Conservation (phyloP, 2,797 vertebrate species). For the Premnoplex brunnescens region DNA sequence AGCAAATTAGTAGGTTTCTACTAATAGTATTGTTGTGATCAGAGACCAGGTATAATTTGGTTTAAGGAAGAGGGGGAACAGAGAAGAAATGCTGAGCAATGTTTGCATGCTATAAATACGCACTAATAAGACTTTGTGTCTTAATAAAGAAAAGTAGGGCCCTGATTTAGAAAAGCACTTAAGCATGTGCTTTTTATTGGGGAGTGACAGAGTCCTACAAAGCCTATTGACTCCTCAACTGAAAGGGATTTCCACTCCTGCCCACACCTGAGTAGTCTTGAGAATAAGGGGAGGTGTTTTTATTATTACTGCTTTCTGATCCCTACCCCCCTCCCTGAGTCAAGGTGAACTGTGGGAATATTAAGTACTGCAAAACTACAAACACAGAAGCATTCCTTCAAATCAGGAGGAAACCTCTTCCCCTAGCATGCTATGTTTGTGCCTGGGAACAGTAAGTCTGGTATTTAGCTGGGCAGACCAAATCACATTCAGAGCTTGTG, state of each 20-base stretch:
- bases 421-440: not conserved
- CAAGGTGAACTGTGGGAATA: not conserved
- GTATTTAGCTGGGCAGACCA: not conserved
- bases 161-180: not conserved
- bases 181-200: not conserved
- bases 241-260: not conserved
- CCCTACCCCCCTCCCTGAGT: not conserved
- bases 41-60: not conserved
- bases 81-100: not conserved
- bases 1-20: not conserved
- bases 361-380: not conserved
- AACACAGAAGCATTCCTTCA: not conserved
- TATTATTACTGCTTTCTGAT: not conserved
- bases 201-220: not conserved
- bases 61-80: not conserved
- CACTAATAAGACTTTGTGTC: not conserved
- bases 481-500: not conserved
- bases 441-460: not conserved
- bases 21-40: not conserved
- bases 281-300: not conserved
- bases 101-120: not conserved
- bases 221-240: not conserved
- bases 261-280: not conserved
- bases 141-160: not conserved
- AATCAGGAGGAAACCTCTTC: not conserved